phyloP scores from a whole-genome alignment of 1,140 invertebrate species.

The Drosophila sucinea region DNA sequence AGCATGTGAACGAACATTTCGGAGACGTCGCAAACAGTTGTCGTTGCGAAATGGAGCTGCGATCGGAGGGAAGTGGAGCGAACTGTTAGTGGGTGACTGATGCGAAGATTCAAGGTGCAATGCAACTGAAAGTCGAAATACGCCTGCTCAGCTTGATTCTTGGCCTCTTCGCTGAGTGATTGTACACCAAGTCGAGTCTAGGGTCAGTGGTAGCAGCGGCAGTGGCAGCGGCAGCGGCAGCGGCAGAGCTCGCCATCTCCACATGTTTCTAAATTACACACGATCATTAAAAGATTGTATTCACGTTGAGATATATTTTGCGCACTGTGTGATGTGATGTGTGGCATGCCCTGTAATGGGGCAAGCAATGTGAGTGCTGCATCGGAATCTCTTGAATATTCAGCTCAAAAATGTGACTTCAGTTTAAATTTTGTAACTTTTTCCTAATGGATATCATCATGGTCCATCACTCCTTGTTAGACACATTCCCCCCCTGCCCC shows the following conservation, averaged over 20 bases:
- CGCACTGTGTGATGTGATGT: constrained; percentile 12
- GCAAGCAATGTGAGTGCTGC: not conserved
- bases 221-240: constrained; percentile 24
- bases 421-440: no score
- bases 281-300: constrained; percentile 81
- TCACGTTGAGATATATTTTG: constrained; percentile 77
- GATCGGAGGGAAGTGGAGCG: constrained; percentile 5
- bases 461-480: not conserved
- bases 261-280: constrained; percentile 79
- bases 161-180: constrained; percentile 58
- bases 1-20: constrained; percentile 70
- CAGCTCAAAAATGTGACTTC: no score
- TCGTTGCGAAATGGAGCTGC: constrained; percentile 47
- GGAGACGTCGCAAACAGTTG: constrained; percentile 4
- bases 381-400: no score
- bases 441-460: not conserved
- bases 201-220: constrained; percentile 53
- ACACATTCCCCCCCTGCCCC: not conserved
- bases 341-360: not conserved
- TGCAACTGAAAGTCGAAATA: constrained; percentile 63
- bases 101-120: constrained; percentile 69
- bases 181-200: constrained; percentile 61
- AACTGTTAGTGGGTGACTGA: constrained; percentile 73
- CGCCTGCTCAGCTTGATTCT: constrained; percentile 33
- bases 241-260: constrained; percentile 45